These are phyloP conservation scores for Eristalis arbustorum DNA, from an alignment of 2,888 invertebrate genomes.

Conservation along the genomic window DNA sequence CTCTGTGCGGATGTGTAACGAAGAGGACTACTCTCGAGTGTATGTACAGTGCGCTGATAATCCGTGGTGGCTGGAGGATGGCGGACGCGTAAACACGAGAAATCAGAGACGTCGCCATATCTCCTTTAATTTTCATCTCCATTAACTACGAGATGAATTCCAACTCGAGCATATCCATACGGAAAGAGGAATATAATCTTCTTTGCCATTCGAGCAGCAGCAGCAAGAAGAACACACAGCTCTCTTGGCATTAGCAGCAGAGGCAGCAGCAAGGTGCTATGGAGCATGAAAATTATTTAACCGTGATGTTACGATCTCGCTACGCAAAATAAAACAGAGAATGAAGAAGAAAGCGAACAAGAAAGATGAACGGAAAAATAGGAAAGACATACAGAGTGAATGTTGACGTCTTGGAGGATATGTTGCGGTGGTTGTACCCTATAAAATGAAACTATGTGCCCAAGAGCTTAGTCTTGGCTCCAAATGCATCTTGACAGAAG, in stretches of 20 bases:
- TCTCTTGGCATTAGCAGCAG: constrained; percentile 33
- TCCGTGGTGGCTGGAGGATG: constrained; percentile 23
- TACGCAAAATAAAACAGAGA: constrained; percentile 62
- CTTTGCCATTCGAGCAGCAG: constrained; percentile 36
- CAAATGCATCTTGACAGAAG: no score
- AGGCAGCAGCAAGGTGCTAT: constrained; percentile 74
- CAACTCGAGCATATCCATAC: constrained; percentile 67
- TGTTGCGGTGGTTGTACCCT: constrained; percentile 25
- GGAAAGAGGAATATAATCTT: constrained; percentile 66
- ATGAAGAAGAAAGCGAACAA: constrained; percentile 12
- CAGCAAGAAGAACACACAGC: constrained; percentile 18
- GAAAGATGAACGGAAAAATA: neutral
- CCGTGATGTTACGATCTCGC: constrained; percentile 77
- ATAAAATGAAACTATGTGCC: neutral
- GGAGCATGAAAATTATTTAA: constrained; percentile 79
- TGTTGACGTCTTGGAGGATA: neutral
- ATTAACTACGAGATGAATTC: constrained; percentile 69
- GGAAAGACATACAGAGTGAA: constrained; percentile 14
- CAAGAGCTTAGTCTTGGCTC: no score
- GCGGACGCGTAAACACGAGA: constrained; percentile 51
- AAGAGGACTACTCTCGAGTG: neutral
- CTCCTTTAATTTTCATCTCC: constrained; percentile 71
- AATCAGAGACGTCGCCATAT: constrained; percentile 69
- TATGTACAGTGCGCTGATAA: neutral
- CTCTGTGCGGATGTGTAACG: neutral